These are phyloP conservation scores for Octonoba sinensis DNA, from an alignment of 2,888 invertebrate species.

Conservation along the genomic window DNA sequence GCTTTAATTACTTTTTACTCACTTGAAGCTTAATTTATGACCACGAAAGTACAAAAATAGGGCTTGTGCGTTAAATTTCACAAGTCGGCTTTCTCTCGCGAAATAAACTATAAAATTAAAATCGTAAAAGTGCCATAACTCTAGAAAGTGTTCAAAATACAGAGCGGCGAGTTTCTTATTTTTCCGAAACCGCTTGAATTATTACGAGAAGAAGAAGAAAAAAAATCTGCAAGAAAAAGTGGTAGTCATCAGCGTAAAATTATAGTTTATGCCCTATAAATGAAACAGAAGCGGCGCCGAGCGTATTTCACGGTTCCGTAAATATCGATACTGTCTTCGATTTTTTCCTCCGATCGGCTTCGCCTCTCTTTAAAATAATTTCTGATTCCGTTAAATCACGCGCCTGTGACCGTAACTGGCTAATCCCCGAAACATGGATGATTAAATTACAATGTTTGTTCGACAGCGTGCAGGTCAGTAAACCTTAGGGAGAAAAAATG, in stretches of 20 bases:
- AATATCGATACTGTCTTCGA: conserved; percentile 18
- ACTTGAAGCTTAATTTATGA: no score
- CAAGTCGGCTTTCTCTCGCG: neutral
- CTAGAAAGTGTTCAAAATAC: no score
- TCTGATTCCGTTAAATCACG: conserved; percentile 11
- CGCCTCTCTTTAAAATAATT: conserved; percentile 1
- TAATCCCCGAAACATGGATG: no score
- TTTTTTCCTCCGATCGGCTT: conserved; percentile 10
- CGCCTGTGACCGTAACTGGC: conserved; percentile 5
- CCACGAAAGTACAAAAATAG: no score
- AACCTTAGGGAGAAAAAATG: no score
- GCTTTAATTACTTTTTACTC: no score
- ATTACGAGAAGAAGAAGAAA: neutral
- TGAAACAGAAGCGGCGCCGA: neutral
- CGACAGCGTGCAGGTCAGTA: no score
- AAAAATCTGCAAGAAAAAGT: neutral
- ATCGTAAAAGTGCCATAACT: neutral
- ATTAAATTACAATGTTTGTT: no score
- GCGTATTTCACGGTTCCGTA: conserved; percentile 44
- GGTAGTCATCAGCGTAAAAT: conserved; percentile 6
- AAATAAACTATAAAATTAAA: neutral
- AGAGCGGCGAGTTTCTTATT: no score
- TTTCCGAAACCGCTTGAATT: neutral
- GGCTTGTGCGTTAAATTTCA: no score
- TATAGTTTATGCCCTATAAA: conserved; percentile 21